These are phyloP conservation scores for Intellagama lesueurii DNA, from an alignment of 2,797 vertebrate species.

Conservation along the genomic window DNA sequence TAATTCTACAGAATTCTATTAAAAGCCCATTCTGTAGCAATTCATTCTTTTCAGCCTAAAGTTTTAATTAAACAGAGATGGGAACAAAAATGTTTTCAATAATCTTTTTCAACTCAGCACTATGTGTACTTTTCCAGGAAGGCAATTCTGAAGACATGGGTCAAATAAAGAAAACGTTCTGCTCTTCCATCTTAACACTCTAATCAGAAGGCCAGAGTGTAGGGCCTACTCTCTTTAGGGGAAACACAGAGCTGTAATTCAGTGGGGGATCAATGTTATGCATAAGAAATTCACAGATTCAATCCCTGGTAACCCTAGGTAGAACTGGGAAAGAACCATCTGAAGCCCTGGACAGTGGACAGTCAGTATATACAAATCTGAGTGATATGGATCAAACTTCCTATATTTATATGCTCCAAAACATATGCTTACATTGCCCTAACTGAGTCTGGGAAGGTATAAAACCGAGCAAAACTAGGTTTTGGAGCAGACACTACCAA, in stretches of 20 bases:
- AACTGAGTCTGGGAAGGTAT: background rate
- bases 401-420: background rate
- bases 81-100: background rate
- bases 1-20: background rate
- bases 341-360: background rate
- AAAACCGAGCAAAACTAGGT: background rate
- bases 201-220: background rate
- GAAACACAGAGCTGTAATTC: background rate
- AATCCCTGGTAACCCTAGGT: background rate
- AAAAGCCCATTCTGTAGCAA: background rate
- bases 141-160: too few species aligned
- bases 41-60: background rate
- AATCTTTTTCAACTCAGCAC: background rate
- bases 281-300: background rate
- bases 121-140: too few species aligned
- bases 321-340: background rate
- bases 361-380: background rate
- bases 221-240: background rate
- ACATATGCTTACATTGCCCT: background rate
- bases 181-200: too few species aligned
- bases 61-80: background rate
- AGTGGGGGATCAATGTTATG: background rate
- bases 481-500: background rate
- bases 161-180: too few species aligned
- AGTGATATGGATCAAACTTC: background rate